Evolutionary conservation across 2,888 invertebrate genomes (phyloP), one percentile per base, ranked within the genome.

Genomic region (Cosmia trapezina): DNA sequence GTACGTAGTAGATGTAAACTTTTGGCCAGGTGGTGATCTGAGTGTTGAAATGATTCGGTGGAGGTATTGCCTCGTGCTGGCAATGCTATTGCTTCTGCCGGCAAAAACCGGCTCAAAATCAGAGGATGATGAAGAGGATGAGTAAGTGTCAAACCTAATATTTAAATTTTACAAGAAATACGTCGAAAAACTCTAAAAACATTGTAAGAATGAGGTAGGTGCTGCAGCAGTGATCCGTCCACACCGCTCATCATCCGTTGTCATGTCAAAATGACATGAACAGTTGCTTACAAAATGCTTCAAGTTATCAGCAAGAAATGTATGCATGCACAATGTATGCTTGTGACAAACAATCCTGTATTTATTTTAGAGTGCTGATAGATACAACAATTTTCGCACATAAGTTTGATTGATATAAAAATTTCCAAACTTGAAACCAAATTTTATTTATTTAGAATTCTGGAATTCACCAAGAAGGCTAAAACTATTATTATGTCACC

Each of bases 1-100:
- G 85, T 80, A 88, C 87, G 81, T 90, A 91, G 86, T 87, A 83
- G 74, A 75, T 80, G 72, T 78, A 79, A 68, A 77, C 63, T 76
- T 84, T 88, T 82, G 77, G 78, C 78, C 83, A 73, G 69, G 73
- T 70, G 79, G 76, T 80, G 78, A 76, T 70, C 70, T 73, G 82
- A 78, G 81, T 84, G 81, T 84, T 91, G 91, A 89, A 83, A 95
- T 95, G 96, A 90, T 95, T 71, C 91, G 92, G 88, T 95, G 95
- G 95, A 91, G 93, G 91, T 90, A 83, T 73, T 91, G 91, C 83
- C 78, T 95, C 72, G 85, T 94, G 73, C 84, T 96, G 83, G 93
- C 93, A 59, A 86, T 93, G 89, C 87, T 96, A 86, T 86, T 96
- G 63, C 89, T 95, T 51, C 80, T 94, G 73, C 93, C 94, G 53